Evolutionary conservation across 2,888 invertebrate species (phyloP), one percentile per base, ranked within the genome.

Genomic region (Dione vanillae): DNA sequence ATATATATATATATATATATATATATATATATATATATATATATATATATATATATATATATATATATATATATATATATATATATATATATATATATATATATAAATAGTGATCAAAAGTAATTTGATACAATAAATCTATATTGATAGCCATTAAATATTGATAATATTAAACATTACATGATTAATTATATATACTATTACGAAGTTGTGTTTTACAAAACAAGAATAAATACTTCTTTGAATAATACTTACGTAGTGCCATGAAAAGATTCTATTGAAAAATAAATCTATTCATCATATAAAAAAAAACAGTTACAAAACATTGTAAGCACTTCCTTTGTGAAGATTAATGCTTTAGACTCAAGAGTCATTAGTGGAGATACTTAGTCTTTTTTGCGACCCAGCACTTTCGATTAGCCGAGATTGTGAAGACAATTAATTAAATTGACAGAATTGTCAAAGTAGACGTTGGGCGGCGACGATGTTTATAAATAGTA

Each of bases 261-360:
- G 27, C 45, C 43, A 27, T 45, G 11, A 61, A 61, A 61, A 61
- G 45, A 16, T 45, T 45, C 61, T 11, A 61, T 61, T 61, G 27
- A 45, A 61, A 45, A 12, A 45, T 27, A 64, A 47, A 64, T 64
- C 64, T 64, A 64, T 64, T 64, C 49, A 64, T 51, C 40, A 19
- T 49, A 49, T 37, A 19, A 64, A 64, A 59, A n/a, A 67, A 52
- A 67, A 59, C 49, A 37, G 65, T 35, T 41, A 58, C 65, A 69
- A 62, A 70, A 70, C 66, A 54, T 62, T 62, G 45, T 45, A 65
- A 62, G 66, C 61, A 67, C 40, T 62, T 67, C 47, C 66, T 70
- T 70, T 70, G 66, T 66, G 66, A 70, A 70, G 70, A 70, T 70
- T 70, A 70, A 70, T 70, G 70, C 47, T 67, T 67, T 66, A 52